Conservation (phyloP, 35 echinoderm and acorn worm genomes). For the Stichopus chloronotus region DNA sequence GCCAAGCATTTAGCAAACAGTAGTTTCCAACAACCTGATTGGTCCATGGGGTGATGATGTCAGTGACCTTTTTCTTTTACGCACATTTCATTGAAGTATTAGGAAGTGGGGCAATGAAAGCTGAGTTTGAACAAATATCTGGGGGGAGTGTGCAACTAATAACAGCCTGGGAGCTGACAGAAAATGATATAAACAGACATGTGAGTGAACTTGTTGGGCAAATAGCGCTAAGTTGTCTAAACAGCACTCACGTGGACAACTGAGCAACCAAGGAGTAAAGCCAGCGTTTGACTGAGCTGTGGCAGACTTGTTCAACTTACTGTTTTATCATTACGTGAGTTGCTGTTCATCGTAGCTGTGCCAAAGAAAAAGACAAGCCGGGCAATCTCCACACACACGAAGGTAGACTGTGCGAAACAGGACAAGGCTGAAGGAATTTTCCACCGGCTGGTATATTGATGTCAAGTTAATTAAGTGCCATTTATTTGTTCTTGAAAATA, state of each 20-base stretch:
- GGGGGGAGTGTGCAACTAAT: not conserved
- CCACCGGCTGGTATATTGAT: no score
- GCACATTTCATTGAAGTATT: not conserved
- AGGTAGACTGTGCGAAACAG: no score
- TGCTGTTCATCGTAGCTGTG: no score
- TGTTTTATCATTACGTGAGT: not conserved
- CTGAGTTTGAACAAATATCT: not conserved
- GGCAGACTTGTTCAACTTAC: not conserved
- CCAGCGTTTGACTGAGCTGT: not conserved
- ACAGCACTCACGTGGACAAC: not conserved
- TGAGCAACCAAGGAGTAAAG: not conserved
- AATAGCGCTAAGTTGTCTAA: constrained; percentile 16
- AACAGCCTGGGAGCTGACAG: not conserved
- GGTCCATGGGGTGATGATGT: constrained; percentile 4
- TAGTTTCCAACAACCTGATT: not conserved
- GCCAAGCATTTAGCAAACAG: not conserved
- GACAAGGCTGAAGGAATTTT: no score
- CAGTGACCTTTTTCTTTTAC: constrained; percentile 14
- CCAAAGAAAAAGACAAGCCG: no score
- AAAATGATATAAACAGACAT: constrained; percentile 39
- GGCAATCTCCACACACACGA: no score
- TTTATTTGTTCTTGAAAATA: no score
- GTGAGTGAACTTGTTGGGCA: constrained; percentile 31
- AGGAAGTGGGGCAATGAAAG: constrained; percentile 24
- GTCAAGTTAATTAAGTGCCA: no score